Conservation (phyloP, 2,113 vertebrate species). For the Bucco capensis region DNA sequence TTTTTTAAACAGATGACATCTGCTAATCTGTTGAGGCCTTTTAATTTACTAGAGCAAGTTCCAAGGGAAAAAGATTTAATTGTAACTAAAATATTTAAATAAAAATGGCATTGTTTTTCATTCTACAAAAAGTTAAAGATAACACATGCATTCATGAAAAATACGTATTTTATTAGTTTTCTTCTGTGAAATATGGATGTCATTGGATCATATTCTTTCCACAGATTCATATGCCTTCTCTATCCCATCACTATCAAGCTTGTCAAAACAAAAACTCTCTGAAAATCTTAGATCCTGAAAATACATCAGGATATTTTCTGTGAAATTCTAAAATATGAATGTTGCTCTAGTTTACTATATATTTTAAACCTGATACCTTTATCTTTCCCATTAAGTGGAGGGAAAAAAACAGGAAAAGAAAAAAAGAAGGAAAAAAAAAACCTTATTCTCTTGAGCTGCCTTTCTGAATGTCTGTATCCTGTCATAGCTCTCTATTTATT, state of each 20-base stretch:
- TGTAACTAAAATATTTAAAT: neutral
- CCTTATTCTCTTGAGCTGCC: neutral
- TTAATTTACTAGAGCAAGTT: neutral
- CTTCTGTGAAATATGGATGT: neutral
- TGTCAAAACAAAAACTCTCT: neutral
- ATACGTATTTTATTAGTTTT: neutral
- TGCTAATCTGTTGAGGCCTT: neutral
- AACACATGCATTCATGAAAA: neutral
- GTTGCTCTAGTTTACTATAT: neutral
- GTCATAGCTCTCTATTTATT: neutral
- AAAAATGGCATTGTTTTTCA: neutral
- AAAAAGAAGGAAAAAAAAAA: neutral
- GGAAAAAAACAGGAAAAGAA: neutral
- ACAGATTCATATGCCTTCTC: neutral
- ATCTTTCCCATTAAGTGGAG: neutral
- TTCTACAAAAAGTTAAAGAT: neutral
- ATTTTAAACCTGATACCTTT: neutral
- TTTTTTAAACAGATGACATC: neutral
- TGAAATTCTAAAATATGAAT: neutral
- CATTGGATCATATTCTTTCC: neutral
- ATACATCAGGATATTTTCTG: neutral
- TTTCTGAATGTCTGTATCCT: neutral
- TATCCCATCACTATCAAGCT: neutral
- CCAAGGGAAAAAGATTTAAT: neutral
- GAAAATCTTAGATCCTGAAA: neutral